phyloP scores from a whole-genome alignment of 2,113 vertebrate genomes.

The Cygnus atratus region DNA sequence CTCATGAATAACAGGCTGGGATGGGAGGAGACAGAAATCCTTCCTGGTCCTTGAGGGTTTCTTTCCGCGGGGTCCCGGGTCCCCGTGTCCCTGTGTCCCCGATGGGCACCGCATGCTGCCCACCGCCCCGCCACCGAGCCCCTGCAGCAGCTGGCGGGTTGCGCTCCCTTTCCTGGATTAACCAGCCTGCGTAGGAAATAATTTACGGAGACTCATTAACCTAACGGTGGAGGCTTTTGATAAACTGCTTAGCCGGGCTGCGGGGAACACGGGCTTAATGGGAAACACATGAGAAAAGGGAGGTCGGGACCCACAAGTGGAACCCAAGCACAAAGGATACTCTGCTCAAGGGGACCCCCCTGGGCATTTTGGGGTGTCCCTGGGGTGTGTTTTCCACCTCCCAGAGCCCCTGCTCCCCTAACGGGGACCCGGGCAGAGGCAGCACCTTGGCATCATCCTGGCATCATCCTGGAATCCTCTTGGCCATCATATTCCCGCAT shows the following conservation, averaged over 20 bases:
- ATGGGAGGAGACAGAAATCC: background rate
- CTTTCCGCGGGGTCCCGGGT: background rate
- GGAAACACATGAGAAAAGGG: background rate
- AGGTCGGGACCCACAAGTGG: too few relatives aligned
- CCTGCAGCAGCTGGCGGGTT: background rate
- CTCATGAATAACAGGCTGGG: background rate
- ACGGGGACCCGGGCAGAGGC: rapidly evolving
- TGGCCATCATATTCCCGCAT: too few relatives aligned
- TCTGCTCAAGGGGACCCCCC: too few relatives aligned
- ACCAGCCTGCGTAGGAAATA: slow-evolving; percentile 31
- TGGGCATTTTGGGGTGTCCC: background rate
- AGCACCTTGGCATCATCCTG: background rate
- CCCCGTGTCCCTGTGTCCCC: rapidly evolving
- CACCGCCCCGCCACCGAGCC: background rate
- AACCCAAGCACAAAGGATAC: too few relatives aligned
- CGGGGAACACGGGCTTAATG: slow-evolving; percentile 46
- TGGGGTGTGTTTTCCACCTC: background rate
- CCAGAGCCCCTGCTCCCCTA: rapidly evolving
- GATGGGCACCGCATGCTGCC: background rate
- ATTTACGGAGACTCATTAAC: slow-evolving; percentile 77
- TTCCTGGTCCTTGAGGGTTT: background rate
- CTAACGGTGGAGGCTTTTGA: slow-evolving; percentile 69
- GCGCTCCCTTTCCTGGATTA: slow-evolving; percentile 58
- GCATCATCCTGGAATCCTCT: background rate
- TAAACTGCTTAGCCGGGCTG: slow-evolving; percentile 64